phyloP scores from a whole-genome alignment of 2,888 invertebrate genomes.

The Cremastinae sp. region DNA sequence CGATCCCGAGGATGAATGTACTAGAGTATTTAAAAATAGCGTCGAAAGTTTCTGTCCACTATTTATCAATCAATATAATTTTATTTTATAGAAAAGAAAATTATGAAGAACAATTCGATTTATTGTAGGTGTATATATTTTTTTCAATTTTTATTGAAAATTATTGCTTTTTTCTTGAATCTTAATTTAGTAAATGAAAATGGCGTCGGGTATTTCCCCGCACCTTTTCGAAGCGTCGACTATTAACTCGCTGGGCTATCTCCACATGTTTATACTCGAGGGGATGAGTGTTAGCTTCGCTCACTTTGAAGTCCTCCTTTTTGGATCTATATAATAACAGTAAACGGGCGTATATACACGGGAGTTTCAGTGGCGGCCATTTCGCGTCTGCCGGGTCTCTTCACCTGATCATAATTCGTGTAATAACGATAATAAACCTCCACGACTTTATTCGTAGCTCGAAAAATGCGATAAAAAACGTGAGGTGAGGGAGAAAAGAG shows the following conservation, averaged over 20 bases:
- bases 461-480: constrained; percentile 46
- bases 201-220: constrained; percentile 21
- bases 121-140: no score
- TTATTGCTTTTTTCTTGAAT: constrained; percentile 1
- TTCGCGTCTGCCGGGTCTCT: constrained; percentile 52
- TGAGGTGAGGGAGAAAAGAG: constrained; percentile 27
- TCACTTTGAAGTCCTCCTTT: constrained; percentile 69
- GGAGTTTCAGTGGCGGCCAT: background rate
- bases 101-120: no score
- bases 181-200: constrained; percentile 21
- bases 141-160: background rate
- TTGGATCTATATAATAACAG: constrained; percentile 54
- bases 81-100: no score
- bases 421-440: constrained; percentile 69
- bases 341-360: constrained; percentile 44
- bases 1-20: no score
- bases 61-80: no score
- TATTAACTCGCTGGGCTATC: constrained; percentile 1
- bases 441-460: constrained; percentile 53
- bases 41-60: no score
- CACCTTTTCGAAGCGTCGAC: constrained; percentile 25
- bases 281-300: constrained; percentile 18
- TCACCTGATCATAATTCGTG: constrained; percentile 72
- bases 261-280: constrained; percentile 49
- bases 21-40: no score